Conservation (phyloP, 2,888 invertebrate genomes). For the Drosophila neoperkinsi region DNA sequence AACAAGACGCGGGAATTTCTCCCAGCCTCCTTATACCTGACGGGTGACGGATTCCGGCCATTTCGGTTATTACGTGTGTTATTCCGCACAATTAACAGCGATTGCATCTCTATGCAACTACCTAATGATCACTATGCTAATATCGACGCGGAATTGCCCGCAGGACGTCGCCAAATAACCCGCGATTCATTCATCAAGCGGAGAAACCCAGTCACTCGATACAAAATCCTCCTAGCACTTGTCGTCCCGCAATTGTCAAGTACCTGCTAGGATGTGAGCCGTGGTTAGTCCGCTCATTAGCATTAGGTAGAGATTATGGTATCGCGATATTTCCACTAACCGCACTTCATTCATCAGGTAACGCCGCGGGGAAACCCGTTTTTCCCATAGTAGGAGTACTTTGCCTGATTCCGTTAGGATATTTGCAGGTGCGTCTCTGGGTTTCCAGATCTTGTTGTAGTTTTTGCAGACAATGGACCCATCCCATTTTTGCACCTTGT, state of each 20-base stretch:
- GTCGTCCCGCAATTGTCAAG: slow-evolving; percentile 46
- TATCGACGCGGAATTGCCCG: slow-evolving; percentile 60
- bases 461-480: slow-evolving; percentile 67
- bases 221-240: slow-evolving; percentile 58
- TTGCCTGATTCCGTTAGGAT: slow-evolving; percentile 54
- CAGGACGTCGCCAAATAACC: slow-evolving; percentile 61
- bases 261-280: slow-evolving; percentile 53
- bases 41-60: slow-evolving; percentile 54
- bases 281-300: slow-evolving; percentile 71
- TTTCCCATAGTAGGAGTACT: slow-evolving; percentile 1
- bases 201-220: slow-evolving; percentile 44
- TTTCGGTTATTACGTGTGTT: slow-evolving; percentile 77
- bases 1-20: slow-evolving; percentile 36
- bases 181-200: slow-evolving; percentile 69
- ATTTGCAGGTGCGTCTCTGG: slow-evolving; percentile 66
- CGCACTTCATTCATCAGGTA: slow-evolving; percentile 61
- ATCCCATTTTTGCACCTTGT: slow-evolving; percentile 84
- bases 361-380: slow-evolving; percentile 50
- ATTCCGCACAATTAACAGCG: slow-evolving; percentile 71
- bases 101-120: slow-evolving; percentile 45
- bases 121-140: slow-evolving; percentile 65
- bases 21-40: slow-evolving; percentile 48
- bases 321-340: slow-evolving; percentile 44
- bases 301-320: slow-evolving; percentile 53
- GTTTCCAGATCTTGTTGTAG: slow-evolving; percentile 26